Percentiles rank a stretch among this genome's conserved stretches.
These are phyloP conservation scores for Therioaphis trifolii DNA, from an alignment of 2,888 invertebrate species.

Conservation along the genomic window DNA sequence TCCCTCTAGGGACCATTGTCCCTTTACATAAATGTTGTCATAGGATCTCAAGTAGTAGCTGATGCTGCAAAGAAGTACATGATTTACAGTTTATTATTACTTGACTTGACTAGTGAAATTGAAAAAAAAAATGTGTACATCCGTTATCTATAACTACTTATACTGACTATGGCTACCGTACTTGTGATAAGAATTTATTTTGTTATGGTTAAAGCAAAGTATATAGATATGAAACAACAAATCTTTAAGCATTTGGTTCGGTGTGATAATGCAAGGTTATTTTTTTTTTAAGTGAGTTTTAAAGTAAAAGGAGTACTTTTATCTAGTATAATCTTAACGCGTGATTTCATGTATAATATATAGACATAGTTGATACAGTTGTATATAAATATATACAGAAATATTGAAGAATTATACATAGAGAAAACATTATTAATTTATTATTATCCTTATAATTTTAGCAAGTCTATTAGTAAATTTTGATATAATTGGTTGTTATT, in stretches of 20 bases:
- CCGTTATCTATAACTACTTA: slow-evolving; percentile 41
- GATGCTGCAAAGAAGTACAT: slow-evolving; percentile 45
- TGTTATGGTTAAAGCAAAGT: neutral
- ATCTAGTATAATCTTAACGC: too few species aligned
- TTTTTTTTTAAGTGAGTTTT: neutral
- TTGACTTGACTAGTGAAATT: slow-evolving; percentile 36
- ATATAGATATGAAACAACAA: neutral
- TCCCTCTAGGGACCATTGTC: slow-evolving; percentile 9
- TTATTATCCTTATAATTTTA: too few species aligned
- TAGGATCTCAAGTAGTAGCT: slow-evolving; percentile 40
- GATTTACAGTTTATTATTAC: slow-evolving; percentile 48
- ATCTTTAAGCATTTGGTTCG: neutral
- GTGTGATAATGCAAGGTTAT: neutral
- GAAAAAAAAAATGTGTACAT: slow-evolving; percentile 29
- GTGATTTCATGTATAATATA: too few species aligned
- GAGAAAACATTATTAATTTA: too few species aligned
- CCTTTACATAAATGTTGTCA: slow-evolving; percentile 36
- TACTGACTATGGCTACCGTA: neutral
- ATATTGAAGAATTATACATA: too few species aligned
- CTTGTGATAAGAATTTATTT: slow-evolving; percentile 33
- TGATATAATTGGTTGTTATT: too few species aligned
- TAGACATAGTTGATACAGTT: too few species aligned
- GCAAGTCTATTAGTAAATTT: too few species aligned
- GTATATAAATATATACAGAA: too few species aligned
- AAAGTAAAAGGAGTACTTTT: neutral